Percentiles rank a stretch among this genome's conserved stretches.
Evolutionary conservation across 1,140 invertebrate species (phyloP).

Genomic region (Pseudoatta argentina): DNA sequence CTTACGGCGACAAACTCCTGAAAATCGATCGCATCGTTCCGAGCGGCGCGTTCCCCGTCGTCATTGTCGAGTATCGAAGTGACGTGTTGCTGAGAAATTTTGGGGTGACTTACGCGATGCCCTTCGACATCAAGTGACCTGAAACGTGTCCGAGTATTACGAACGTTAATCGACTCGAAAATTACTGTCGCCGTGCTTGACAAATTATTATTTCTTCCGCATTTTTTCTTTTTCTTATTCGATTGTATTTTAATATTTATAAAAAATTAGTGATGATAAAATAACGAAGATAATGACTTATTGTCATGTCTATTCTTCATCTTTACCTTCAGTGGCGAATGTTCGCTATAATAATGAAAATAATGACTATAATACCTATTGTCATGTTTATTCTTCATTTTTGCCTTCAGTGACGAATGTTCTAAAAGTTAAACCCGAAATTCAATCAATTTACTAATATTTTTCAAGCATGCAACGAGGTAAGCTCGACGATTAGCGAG

Average conservation of each 20-base stretch:
- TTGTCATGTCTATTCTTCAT: neutral
- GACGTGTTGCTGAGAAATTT: conserved; percentile 31
- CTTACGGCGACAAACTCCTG: conserved; percentile 27
- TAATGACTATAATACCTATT: neutral
- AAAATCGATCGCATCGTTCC: conserved; percentile 21
- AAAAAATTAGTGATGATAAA: neutral
- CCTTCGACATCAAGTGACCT: neutral
- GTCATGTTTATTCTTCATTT: neutral
- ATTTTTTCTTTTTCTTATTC: neutral
- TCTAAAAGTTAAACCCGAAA: conserved; percentile 12
- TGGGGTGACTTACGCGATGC: conserved; percentile 18
- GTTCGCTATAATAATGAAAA: neutral
- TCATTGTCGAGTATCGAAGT: conserved; percentile 16
- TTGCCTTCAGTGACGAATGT: neutral
- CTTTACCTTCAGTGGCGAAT: neutral
- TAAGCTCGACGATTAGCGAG: conserved; percentile 6
- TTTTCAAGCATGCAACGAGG: conserved; percentile 10
- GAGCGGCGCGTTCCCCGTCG: neutral
- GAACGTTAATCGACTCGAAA: conserved; percentile 30
- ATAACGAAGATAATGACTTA: neutral
- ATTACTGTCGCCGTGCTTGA: conserved; percentile 17
- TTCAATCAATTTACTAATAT: conserved; percentile 7
- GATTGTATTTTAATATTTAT: neutral
- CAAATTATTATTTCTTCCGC: neutral
- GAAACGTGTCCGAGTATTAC: neutral